A percentile compares a stretch with the other conserved stretches of the same genome.
phyloP scores from a whole-genome alignment of 2,888 invertebrate genomes.

The Synanthedon myopaeformis region DNA sequence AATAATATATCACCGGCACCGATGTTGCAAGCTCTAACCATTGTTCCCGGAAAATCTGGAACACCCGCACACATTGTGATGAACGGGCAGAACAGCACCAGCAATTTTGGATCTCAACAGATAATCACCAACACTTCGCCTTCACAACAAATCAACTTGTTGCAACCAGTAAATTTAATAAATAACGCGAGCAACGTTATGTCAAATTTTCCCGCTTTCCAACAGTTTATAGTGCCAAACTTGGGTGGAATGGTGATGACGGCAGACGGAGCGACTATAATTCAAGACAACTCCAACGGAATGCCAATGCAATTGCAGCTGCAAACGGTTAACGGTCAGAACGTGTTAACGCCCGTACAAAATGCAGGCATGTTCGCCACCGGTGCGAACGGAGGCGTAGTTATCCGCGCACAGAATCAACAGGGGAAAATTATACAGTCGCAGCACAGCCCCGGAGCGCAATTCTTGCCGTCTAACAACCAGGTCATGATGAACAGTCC shows the following conservation, averaged over 20 bases:
- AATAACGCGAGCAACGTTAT: constrained; percentile 77
- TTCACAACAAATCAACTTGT: constrained; percentile 76
- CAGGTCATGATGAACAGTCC: constrained; percentile 83
- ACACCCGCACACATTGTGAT: constrained; percentile 81
- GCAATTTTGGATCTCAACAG: constrained; percentile 75
- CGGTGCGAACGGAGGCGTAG: constrained; percentile 80
- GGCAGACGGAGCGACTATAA: constrained; percentile 80
- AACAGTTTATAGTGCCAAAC: constrained; percentile 86
- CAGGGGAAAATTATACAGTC: constrained; percentile 78
- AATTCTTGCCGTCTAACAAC: constrained; percentile 80
- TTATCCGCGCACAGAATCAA: constrained; percentile 80
- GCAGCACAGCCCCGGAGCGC: constrained; percentile 76
- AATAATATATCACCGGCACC: constrained; percentile 76
- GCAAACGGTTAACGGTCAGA: constrained; percentile 84
- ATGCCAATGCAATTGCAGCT: constrained; percentile 81
- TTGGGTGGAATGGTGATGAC: constrained; percentile 87
- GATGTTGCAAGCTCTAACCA: constrained; percentile 80
- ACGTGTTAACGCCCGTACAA: constrained; percentile 80
- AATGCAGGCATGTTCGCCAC: constrained; percentile 74
- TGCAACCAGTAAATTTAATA: constrained; percentile 85
- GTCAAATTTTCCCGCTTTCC: constrained; percentile 82
- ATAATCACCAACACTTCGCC: constrained; percentile 73
- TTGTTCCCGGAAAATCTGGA: constrained; percentile 81
- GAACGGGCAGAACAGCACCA: constrained; percentile 76
- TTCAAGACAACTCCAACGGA: constrained; percentile 76